Conservation (phyloP, 2,888 invertebrate species). For the Noctua janthe region DNA sequence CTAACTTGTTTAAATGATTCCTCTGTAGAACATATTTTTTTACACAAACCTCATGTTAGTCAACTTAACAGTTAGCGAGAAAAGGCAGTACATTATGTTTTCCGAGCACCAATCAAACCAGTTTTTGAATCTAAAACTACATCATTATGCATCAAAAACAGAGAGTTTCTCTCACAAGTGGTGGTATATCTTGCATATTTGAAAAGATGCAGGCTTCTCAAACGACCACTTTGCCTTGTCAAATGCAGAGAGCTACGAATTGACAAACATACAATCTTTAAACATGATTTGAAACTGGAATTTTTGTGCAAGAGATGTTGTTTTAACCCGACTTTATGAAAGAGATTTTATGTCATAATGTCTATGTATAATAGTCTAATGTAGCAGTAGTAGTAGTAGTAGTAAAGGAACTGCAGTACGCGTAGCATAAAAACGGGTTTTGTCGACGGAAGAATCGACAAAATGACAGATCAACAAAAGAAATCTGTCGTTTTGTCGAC, state of each 20-base stretch:
- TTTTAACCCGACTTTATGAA: background rate
- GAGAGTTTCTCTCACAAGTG: conserved; percentile 11
- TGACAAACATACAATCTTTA: conserved; percentile 29
- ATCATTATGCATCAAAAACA: conserved; percentile 14
- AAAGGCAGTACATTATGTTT: too few relatives aligned
- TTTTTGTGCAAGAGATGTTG: background rate
- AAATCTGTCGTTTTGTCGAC: too few relatives aligned
- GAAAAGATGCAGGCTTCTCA: conserved; percentile 15
- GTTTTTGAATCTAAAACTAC: background rate
- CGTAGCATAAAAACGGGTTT: too few relatives aligned
- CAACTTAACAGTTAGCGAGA: too few relatives aligned
- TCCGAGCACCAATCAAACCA: background rate
- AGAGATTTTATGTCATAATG: background rate
- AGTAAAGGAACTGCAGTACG: too few relatives aligned
- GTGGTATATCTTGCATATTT: conserved; percentile 42
- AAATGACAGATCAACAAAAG: too few relatives aligned
- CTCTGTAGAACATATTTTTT: too few relatives aligned
- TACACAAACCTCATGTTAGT: too few relatives aligned
- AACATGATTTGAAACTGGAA: background rate
- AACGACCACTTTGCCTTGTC: conserved; percentile 44
- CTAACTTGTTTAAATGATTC: too few relatives aligned
- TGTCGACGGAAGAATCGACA: too few relatives aligned
- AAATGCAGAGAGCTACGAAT: conserved; percentile 25
- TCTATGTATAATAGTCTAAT: too few relatives aligned
- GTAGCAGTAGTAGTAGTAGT: too few relatives aligned